These are phyloP conservation scores for Desmodus rotundus DNA, from an alignment of 2,113 vertebrate genomes.

Conservation along the genomic window DNA sequence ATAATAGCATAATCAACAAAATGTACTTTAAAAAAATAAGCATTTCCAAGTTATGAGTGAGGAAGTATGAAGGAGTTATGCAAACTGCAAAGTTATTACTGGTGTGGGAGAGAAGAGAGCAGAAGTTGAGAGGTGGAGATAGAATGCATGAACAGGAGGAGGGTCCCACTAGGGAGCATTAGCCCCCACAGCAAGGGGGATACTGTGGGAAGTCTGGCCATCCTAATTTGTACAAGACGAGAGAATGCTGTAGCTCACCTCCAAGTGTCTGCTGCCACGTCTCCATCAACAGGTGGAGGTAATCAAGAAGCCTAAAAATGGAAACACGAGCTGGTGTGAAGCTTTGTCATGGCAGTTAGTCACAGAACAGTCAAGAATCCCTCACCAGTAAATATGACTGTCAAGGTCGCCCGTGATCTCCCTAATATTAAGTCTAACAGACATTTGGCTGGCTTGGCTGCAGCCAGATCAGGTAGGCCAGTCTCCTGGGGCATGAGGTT, in stretches of 20 bases:
- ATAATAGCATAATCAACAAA: no score
- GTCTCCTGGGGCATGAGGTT: constrained; percentile 22
- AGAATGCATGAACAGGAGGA: constrained; percentile 62
- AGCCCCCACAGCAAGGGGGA: constrained; percentile 67
- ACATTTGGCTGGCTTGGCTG: neutral
- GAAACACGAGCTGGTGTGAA: constrained; percentile 72
- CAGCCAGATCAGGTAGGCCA: neutral
- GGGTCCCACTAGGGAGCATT: constrained; percentile 67
- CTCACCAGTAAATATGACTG: neutral
- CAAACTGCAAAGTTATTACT: constrained; percentile 63
- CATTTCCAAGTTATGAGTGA: constrained; percentile 10
- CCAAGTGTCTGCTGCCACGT: constrained; percentile 67
- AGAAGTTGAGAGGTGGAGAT: neutral
- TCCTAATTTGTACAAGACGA: constrained; percentile 76
- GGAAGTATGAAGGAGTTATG: constrained; percentile 60
- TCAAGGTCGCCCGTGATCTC: constrained; percentile 56
- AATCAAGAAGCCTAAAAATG: constrained; percentile 80
- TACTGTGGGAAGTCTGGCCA: constrained; percentile 71
- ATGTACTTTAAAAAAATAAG: neutral
- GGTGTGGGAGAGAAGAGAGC: constrained; percentile 35
- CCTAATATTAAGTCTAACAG: neutral
- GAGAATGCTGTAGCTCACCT: constrained; percentile 64
- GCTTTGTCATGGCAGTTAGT: constrained; percentile 71
- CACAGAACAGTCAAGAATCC: constrained; percentile 52
- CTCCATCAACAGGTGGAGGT: constrained; percentile 78